Percentiles rank a stretch among this genome's conserved stretches.
Evolutionary conservation across 1,140 invertebrate species (phyloP).

Genomic region (Heliothis subflexa): DNA sequence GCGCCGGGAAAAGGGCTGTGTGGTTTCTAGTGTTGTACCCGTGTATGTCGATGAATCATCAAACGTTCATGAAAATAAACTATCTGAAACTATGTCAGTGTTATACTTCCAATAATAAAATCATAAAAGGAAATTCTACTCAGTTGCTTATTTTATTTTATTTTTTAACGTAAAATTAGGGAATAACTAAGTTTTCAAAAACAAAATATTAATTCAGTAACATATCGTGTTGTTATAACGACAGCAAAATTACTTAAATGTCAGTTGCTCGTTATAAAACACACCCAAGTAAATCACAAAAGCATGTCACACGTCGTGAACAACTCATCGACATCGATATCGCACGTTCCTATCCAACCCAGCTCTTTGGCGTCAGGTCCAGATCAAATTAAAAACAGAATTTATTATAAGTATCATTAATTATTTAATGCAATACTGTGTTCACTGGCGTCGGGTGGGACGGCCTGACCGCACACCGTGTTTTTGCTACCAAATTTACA

Average conservation of each 20-base stretch:
- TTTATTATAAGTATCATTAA: conserved; percentile 80
- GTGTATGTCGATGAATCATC: neutral
- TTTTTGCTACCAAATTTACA: conserved; percentile 70
- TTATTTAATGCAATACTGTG: conserved; percentile 75
- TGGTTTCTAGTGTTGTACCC: neutral
- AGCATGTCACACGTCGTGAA: conserved; percentile 32
- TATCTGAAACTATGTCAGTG: too few relatives aligned
- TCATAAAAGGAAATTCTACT: too few relatives aligned
- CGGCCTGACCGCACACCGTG: conserved; percentile 64
- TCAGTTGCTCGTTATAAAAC: neutral
- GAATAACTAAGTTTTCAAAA: too few relatives aligned
- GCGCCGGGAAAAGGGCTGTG: conserved; percentile 23
- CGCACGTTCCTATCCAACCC: conserved; percentile 38
- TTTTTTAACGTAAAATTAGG: too few relatives aligned
- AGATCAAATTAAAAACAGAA: conserved; percentile 81
- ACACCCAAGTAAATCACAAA: conserved; percentile 15
- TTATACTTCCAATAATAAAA: too few relatives aligned
- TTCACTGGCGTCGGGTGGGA: conserved; percentile 49
- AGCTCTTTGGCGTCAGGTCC: conserved; percentile 57
- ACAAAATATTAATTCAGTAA: too few relatives aligned
- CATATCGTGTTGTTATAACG: neutral
- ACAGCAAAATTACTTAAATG: neutral
- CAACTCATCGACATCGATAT: conserved; percentile 48
- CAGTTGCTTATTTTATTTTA: too few relatives aligned
- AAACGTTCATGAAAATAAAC: neutral